Base-by-base conservation (phyloP, 1,140 invertebrate genomes). In the Papilio dardanus region DNA sequence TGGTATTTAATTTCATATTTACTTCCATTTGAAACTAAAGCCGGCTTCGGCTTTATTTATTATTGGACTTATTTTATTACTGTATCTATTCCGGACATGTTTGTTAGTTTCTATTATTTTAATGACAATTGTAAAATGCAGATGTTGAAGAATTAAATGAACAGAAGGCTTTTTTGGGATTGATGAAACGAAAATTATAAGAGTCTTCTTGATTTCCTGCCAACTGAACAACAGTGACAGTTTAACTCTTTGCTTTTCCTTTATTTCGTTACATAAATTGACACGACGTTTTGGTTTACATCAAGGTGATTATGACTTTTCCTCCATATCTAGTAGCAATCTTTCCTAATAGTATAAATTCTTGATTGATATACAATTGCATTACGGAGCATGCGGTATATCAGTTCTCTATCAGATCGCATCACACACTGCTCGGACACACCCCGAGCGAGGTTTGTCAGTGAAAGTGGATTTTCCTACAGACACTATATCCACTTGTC, bases 381-480 rank as follows among this genome's bases (percentile, higher is more conserved):
- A 50, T 31, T 33, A 5, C 24, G 42, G 28, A 71, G 24, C 40
- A 71, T n/a, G n/a, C 24, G 50, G 10, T 46, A n/a, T 71, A 71
- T 30, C 40, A 28, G 33, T 42, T 40, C 58, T 74, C 69, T 54
- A 75, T 58, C 75, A 75, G 42, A 75, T 76, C 71, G 74, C 74
- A 80, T 80, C 78, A 78, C 74, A 76, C 74, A 79, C 76, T 75
- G 74, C 71, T 74, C 71, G 50, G 68, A 71, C 76, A 77, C 81
- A 78, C 77, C 76, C 69, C 76, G 74, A 78, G 76, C 71, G 69
- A 74, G 68, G 74, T 78, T 71, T 78, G 74, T 79, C 78, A 81
- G 81, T 78, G 81, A 83, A 83, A 83, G 81, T 83, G 69, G 81
- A 79, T 81, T 81, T 78, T 78, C 81, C 81, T 78, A 77, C 77